Base-by-base conservation (phyloP, 2,888 invertebrate species). In the Trilocha varians region DNA sequence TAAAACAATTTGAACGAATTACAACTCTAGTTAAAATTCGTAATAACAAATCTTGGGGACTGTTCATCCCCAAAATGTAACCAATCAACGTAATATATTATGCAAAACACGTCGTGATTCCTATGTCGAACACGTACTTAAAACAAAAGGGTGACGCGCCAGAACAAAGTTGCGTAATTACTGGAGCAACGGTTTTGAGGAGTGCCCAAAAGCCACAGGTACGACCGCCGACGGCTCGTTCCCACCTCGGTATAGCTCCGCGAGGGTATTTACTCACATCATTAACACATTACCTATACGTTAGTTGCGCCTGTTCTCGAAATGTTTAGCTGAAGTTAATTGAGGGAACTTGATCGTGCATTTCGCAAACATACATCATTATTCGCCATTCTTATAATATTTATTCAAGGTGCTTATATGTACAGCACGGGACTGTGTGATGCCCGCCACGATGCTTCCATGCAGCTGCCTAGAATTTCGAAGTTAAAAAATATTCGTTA, bases 91-190 rank as follows among this genome's bases (percentile, higher is more conserved):
- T 11, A 25, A 25, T 18, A 1, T 6, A 18, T 18, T 18, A 18
- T 18, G 18, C 18, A 18, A 18, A 18, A 18, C 18, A 18, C 5
- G 18, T 18, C 8, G 5, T 18, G 5, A 18, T 8, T 18, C 11
- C 11, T 11, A 25, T 25, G 25, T 25, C 5, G 25, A 25, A 25
- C 25, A 25, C 25, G 5, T 25, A 25, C 25, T 25, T 25, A 4
- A 25, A 25, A 25, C 25, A 38, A 32, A 38, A 15, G 36, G 16
- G 38, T 38, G 43, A 41, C 55, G 59, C 40, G 58, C 56, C 55
- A 50, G 55, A 53, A 55, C 62, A 55, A 68, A 68, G 60, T 64
- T 67, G 50, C 45, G 55, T 55, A 62, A 62, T 66, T 65, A 68
- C 62, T 45, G 48, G 43, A 56, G 50, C 47, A 55, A 55, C 52